Conservation (phyloP, 1,140 invertebrate species). For the Drosophila biarmipes region DNA sequence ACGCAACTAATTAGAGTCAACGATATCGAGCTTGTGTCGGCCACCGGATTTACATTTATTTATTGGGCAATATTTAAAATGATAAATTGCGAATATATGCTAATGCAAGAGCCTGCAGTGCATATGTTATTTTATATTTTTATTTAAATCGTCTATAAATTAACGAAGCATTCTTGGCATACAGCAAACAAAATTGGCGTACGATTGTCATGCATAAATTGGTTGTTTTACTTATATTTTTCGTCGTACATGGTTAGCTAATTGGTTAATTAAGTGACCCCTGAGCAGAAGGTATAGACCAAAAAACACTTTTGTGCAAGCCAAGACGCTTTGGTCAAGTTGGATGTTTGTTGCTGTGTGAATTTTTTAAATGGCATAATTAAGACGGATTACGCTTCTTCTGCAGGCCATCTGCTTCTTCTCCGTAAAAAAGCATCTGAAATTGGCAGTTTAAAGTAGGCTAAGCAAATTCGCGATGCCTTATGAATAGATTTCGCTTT, state of each 20-base stretch:
- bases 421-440: slow-evolving; percentile 2
- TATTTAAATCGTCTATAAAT: slow-evolving; percentile 23
- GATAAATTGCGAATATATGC: slow-evolving; percentile 24
- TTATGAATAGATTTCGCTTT: slow-evolving; percentile 54
- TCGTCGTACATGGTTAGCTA: slow-evolving; percentile 47
- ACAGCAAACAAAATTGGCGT: slow-evolving; percentile 4
- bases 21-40: slow-evolving; percentile 11
- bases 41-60: slow-evolving; percentile 26
- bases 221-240: slow-evolving; percentile 6
- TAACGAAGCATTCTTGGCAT: slow-evolving; percentile 35
- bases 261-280: slow-evolving; percentile 65
- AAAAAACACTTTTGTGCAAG: slow-evolving; percentile 33
- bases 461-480: slow-evolving; percentile 65
- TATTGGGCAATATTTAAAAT: slow-evolving; percentile 29
- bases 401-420: slow-evolving; percentile 8
- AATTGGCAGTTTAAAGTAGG: slow-evolving; percentile 49
- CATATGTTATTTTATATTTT: slow-evolving; percentile 23
- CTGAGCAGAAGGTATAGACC: slow-evolving; percentile 22
- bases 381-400: slow-evolving; percentile 52
- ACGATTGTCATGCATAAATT: slow-evolving; percentile 8
- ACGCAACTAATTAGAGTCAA: slow-evolving; percentile 19
- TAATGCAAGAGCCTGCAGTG: slow-evolving; percentile 12
- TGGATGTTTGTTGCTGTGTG: slow-evolving; percentile 22
- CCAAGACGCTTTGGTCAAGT: slow-evolving; percentile 39
- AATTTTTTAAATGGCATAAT: slow-evolving; percentile 38